phyloP scores from a whole-genome alignment of 2,113 vertebrate species.

The Noctilio leporinus region DNA sequence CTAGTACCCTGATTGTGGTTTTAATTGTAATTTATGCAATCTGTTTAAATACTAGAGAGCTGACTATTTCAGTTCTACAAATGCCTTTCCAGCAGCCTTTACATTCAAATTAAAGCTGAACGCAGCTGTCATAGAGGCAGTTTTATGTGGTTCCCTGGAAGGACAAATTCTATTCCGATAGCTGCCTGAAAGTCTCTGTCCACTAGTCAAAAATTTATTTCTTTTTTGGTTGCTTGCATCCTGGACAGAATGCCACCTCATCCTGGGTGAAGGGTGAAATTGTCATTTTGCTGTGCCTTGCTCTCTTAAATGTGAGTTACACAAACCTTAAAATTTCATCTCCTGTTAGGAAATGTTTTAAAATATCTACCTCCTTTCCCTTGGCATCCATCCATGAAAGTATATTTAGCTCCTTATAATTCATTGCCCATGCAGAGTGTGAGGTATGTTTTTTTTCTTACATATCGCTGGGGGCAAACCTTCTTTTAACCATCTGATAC shows the following conservation, averaged over 20 bases:
- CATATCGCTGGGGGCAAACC: not conserved
- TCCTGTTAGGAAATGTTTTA: not conserved
- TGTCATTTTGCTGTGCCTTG: not conserved
- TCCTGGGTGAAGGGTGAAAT: not conserved
- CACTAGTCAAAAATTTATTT: not conserved
- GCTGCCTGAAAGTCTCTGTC: not conserved
- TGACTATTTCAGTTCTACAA: not conserved
- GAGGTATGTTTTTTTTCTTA: not conserved
- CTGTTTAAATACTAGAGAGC: not conserved
- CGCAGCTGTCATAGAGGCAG: not conserved
- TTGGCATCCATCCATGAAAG: not conserved
- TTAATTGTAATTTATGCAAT: constrained; percentile 47
- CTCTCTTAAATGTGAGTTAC: constrained; percentile 35
- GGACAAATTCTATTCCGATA: not conserved
- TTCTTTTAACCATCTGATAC: not conserved
- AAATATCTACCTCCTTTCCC: not conserved
- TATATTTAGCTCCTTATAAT: constrained; percentile 23
- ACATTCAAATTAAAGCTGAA: constrained; percentile 20
- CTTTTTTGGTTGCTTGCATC: not conserved
- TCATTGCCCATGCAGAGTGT: not conserved
- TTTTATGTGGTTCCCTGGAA: constrained; percentile 13
- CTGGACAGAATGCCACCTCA: not conserved
- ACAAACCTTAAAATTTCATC: not conserved
- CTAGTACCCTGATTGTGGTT: not conserved
- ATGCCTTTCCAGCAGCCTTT: constrained; percentile 17